Evolutionary conservation across 1,140 invertebrate genomes (phyloP), one percentile per base, ranked within the genome.

Genomic region (Ceratina australensis): DNA sequence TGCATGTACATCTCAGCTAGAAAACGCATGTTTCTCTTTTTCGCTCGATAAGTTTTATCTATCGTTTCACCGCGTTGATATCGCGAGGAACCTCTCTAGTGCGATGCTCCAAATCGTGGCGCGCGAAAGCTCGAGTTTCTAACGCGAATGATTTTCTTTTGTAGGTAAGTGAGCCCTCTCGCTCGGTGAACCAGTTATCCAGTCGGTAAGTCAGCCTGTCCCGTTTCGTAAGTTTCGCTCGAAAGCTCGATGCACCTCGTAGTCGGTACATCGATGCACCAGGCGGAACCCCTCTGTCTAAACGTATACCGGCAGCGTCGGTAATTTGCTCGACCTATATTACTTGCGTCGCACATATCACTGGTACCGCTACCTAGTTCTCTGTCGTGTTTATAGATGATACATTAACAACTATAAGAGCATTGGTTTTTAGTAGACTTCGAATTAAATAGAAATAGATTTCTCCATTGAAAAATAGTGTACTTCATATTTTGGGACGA

Each of bases 191-290:
- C 26, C 56, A 60, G 49, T 54, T 49, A 18, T 42, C 63, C 82
- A 61, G 76, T 85, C 79, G 83, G 79, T 85, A 85, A 85, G 79
- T 85, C 59, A 72, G 79, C 67, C 75, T 85, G 67, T 64, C 57
- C 26, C 16, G 33, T 72, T n/a, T 69, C 50, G 57, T 69, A 76
- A 84, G 79, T 71, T 79, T 18, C 24, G 10, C 42, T n/a, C 2
- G 65, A 74, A 84, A 84, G 82, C 77, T 84, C 49, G 26, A 13
- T 20, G 12, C 28, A 22, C 16, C 49, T 33, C 3, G 20, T 42
- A n/a, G 83, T 72, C 73, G 83, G 56, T 81, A 84, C 42, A 49
- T 26, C 50, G 33, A 82, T 28, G 24, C 33, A 42, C 52, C 10
- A 12, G 0, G 0, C 1, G 28, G 50, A 65, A 69, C 52, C 33